Base-by-base conservation (phyloP, 1,140 invertebrate genomes). In the Hypothenemus hampei region DNA sequence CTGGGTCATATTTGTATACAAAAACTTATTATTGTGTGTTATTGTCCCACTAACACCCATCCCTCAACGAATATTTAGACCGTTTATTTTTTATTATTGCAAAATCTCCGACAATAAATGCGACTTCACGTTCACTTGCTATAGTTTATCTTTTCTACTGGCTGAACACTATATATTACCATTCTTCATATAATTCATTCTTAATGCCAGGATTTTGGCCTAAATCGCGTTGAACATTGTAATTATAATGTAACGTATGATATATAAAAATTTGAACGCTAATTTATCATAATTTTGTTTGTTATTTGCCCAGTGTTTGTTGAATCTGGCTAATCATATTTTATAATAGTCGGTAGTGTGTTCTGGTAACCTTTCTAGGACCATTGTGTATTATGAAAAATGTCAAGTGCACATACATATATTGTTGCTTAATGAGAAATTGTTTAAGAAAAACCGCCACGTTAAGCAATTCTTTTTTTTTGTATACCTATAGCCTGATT, bases 351-450 rank as follows among this genome's bases (percentile, higher is more conserved):
- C 36, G 36, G 11, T 19, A 11, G 21, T 43, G 21, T 43, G 44
- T 46, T 46, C 44, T 46, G 44, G 44, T 46, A 46, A 46, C 44
- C 44, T 46, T 46, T 46, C 31, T 26, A 19, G 16, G 8, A 11
- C 26, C 18, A 46, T 46, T 46, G 44, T 46, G 44, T 46, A 31
- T 31, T 46, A 26, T 29, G 15, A 26, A 46, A 46, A 46, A 46
- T 46, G 44, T 46, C 44, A 46, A 46, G 44, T 46, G 44, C 44
- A 33, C 44, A n/a, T 26, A 33, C 44, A n/a, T 26, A 18, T 16
- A 46, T 46, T 46, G 44, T 46, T 46, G 20, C 15, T 15, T 46
- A 46, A 46, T 11, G 24, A 46, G 44, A 46, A 46, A 46, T 31
- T 18, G 26, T 46, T 46, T 13, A 4, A 21, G 22, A 43, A 46